Conservation (phyloP, 1,140 invertebrate genomes). For the Phortica variegata region DNA sequence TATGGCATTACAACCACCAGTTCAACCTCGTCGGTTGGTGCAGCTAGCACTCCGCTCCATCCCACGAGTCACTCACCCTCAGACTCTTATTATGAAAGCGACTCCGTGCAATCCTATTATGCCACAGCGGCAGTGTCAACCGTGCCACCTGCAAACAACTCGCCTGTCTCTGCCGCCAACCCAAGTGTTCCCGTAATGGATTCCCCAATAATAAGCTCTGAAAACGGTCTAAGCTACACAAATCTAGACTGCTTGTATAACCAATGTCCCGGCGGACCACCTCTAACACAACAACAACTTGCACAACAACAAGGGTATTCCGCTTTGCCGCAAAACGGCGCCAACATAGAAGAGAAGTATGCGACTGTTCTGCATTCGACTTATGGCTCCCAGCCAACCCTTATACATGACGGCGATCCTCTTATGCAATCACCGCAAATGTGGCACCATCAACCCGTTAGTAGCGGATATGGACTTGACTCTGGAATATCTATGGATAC, state of each 20-base stretch:
- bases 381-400: slow-evolving; percentile 38
- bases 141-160: slow-evolving; percentile 47
- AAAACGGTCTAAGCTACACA: slow-evolving; percentile 85
- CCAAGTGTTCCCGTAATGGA: slow-evolving; percentile 34
- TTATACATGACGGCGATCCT: slow-evolving; percentile 55
- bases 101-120: slow-evolving; percentile 50
- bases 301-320: slow-evolving; percentile 26
- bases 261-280: slow-evolving; percentile 14
- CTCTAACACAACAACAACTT: slow-evolving; percentile 16
- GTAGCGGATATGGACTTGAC: slow-evolving; percentile 36
- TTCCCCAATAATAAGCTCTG: slow-evolving; percentile 74
- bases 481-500: slow-evolving; percentile 36
- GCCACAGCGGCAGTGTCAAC: slow-evolving; percentile 48
- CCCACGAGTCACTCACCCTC: slow-evolving; percentile 47
- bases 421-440: slow-evolving; percentile 50
- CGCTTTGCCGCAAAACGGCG: slow-evolving; percentile 18
- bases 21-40: slow-evolving; percentile 6
- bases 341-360: slow-evolving; percentile 46
- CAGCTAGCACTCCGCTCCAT: slow-evolving; percentile 37
- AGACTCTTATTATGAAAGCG: slow-evolving; percentile 50
- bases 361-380: slow-evolving; percentile 44
- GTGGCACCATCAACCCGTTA: slow-evolving; percentile 52
- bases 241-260: slow-evolving; percentile 74
- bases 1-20: slow-evolving; percentile 51
- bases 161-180: slow-evolving; percentile 52